Base-by-base conservation (phyloP, 2,113 vertebrate species). In the Prolemur simus region DNA sequence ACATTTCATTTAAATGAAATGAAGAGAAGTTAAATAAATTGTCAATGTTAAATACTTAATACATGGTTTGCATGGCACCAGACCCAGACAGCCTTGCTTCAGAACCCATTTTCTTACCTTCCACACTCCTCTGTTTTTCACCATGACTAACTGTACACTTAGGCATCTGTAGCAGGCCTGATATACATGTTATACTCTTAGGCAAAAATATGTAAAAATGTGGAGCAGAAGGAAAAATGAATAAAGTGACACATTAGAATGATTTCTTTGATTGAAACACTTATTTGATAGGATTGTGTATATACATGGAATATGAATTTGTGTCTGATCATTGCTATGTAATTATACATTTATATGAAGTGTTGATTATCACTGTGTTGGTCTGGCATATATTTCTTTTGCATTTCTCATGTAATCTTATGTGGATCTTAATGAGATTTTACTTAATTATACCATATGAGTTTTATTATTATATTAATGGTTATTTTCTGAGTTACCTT, bases 221-320 rank as follows among this genome's bases (percentile, higher is more conserved):
- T 21, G 13, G 60, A 91, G 6, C 34, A 60, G 71, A 56, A 93
- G 39, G 37, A 69, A n/a, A 85, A 85, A 74, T 84, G 47, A 83
- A 58, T 91, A 52, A 20, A 17, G 39, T 42, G 52, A 88, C 29
- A 90, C 12, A 49, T n/a, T 54, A 34, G 66, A 81, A 89, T 82
- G 66, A 74, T 54, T 94, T 66, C 81, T 78, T 84, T 81, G 69
- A 68, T 63, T 96, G 68, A 86, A 56, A 92, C 23, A 80, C 39
- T 76, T 90, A 74, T 89, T 91, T 86, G 63, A 18, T 66, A 89
- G 54, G 63, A 56, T 27, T 17, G 4, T 78, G 32, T 42, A 23
- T 80, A 52, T 45, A 52, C 34, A 37, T 80, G 68, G 73, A 56
- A 47, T 76, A 66, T 88, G 39, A 95, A 77, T 45, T 54, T 86